Base-by-base conservation (phyloP, 2,113 vertebrate species). In the Apodemus speciosus region DNA sequence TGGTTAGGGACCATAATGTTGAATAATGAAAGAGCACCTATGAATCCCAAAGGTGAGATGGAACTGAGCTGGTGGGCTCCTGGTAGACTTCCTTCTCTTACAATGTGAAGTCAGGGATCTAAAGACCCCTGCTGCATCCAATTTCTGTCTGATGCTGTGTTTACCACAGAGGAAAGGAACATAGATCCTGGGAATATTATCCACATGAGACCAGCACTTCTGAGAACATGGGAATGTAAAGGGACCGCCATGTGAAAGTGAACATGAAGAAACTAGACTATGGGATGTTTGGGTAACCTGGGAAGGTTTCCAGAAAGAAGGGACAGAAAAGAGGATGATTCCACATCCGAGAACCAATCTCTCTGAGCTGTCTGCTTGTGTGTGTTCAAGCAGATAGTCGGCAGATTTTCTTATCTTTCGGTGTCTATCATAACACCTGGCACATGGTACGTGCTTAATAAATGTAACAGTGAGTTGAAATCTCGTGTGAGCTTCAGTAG, bases 281-380 rank as follows among this genome's bases (percentile, higher is more conserved):
- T 51, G 73, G 51, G 62, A 38, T 68, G 8, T 9, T 53, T 21
- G n/a, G 0, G 16, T 66, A 89, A 93, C 46, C 64, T n/a, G 21
- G 66, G 58, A 93, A n/a, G 38, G 14, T 84, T 90, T 89, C 27
- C 38, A 56, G 79, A 46, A 83, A 64, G 73, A 90, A 56, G 38
- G 23, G 18, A 25, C 71, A 1, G 49, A 40, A 88, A 75, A n/a
- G 68, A 58, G 46, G 23, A n/a, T 58, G 58, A 14, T 27, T 60
- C 14, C n/a, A 13, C 0, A 7, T 58, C 13, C 6, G 9, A 86
- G 46, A 60, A 76, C 8, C 43, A 13, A 35, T 20, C 9, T 10
- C 43, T 90, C 60, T 46, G 43, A 51, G 3, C 16, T 71, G 14
- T 25, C 13, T 66, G 35, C 58, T 77, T 71, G 32, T 43, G 16